Evolutionary conservation across 53 echinoderm and acorn worm species (phyloP).

Genomic region (Henricia sp.): DNA sequence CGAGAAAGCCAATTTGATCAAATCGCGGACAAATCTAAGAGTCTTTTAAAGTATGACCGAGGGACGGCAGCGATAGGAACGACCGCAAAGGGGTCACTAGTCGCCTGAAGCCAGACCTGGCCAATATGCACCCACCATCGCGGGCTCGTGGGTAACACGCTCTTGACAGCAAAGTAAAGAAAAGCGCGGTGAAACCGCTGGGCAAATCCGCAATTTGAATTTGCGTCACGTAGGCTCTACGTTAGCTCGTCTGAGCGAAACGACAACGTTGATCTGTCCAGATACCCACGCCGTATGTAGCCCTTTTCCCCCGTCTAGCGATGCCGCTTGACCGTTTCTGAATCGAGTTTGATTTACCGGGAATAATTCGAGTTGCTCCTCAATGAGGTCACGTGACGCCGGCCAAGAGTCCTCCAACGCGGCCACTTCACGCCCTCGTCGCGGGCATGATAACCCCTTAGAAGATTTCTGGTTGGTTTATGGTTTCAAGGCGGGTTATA

Average conservation of each 20-base stretch:
- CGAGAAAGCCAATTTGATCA: no score
- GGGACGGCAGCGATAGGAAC: background rate
- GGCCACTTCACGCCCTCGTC: constrained; percentile 14
- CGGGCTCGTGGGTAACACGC: background rate
- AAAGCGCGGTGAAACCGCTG: constrained; percentile 16
- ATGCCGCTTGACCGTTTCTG: background rate
- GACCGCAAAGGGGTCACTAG: background rate
- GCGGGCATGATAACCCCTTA: constrained; percentile 3
- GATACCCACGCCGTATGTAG: background rate
- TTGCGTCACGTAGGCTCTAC: constrained; percentile 27
- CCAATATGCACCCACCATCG: no score
- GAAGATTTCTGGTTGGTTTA: constrained; percentile 30
- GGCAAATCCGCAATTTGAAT: background rate
- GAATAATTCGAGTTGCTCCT: constrained; percentile 25
- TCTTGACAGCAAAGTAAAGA: constrained; percentile 30
- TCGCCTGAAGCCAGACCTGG: background rate
- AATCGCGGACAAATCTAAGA: background rate
- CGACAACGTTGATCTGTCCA: no score
- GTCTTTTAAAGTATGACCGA: background rate
- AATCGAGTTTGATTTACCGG: constrained; percentile 33
- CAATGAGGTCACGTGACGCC: constrained; percentile 28
- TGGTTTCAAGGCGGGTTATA: constrained; percentile 33
- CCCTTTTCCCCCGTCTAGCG: background rate
- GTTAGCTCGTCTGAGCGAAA: no score
- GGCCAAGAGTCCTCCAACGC: constrained; percentile 23